Conservation (phyloP, 2,888 invertebrate species). For the Sesia apiformis region DNA sequence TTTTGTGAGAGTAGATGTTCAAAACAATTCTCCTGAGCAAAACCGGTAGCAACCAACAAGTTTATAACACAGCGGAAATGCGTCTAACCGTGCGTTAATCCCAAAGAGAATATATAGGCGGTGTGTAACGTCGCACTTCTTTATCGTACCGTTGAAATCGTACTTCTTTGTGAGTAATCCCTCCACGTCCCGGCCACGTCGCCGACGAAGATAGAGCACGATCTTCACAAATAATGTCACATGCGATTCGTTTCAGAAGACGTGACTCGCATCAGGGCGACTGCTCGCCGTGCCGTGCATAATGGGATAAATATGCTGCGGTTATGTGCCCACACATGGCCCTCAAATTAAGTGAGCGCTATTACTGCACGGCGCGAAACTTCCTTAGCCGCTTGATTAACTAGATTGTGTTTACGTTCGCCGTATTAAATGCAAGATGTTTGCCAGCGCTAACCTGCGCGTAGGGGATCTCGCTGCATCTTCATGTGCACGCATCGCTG, state of each 20-base stretch:
- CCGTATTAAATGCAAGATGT: conserved; percentile 37
- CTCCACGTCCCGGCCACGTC: conserved; percentile 69
- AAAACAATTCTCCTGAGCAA: too few species aligned
- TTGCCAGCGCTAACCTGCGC: conserved; percentile 13
- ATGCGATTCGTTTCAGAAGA: conserved; percentile 73
- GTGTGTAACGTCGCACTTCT: conserved; percentile 64
- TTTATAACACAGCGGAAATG: too few species aligned
- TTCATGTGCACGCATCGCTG: too few species aligned
- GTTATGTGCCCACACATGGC: conserved; percentile 69
- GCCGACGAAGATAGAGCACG: conserved; percentile 75
- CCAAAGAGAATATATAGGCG: conserved; percentile 50
- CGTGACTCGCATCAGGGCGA: conserved; percentile 71
- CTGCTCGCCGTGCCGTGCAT: conserved; percentile 63
- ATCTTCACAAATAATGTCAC: conserved; percentile 76
- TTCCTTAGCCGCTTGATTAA: conserved; percentile 60
- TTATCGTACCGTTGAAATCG: conserved; percentile 72
- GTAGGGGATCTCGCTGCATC: conserved; percentile 4
- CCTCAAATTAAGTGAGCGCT: conserved; percentile 68
- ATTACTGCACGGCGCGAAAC: conserved; percentile 58
- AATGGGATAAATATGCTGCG: conserved; percentile 74
- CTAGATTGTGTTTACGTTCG: conserved; percentile 50
- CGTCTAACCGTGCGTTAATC: conserved; percentile 48
- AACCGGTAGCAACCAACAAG: too few species aligned
- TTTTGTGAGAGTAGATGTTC: too few species aligned
- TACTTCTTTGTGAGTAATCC: conserved; percentile 74